Evolutionary conservation across 2,797 vertebrate species (phyloP).

Genomic region (Sebastes diploproa): DNA sequence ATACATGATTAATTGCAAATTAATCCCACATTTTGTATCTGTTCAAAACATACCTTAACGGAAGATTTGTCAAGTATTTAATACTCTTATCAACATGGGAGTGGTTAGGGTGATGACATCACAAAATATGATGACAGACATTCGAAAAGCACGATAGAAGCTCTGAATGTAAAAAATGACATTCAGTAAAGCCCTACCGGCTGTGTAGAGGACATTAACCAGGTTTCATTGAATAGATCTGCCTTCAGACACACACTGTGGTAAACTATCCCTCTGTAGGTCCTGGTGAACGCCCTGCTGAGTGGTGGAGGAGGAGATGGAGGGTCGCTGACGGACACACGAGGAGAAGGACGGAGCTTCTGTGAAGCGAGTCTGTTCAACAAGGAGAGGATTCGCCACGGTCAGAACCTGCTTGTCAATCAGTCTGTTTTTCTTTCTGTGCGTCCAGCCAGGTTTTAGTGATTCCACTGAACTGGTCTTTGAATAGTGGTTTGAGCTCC

Average conservation of each 20-base stretch:
- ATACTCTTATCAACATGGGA: no score
- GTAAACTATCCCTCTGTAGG: conserved; percentile 37
- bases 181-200: not conserved
- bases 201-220: not conserved
- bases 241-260: not conserved
- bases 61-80: no score
- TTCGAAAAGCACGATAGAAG: no score
- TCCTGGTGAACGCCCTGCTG: conserved; percentile 88
- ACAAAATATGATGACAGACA: no score
- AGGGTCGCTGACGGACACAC: conserved; percentile 45
- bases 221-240: not conserved
- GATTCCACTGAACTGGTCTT: not conserved
- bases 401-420: conserved; percentile 64
- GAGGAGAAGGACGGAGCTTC: conserved; percentile 82
- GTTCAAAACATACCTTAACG: no score
- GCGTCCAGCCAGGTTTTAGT: not conserved
- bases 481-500: not conserved
- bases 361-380: conserved; percentile 92
- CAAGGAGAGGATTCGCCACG: conserved; percentile 85
- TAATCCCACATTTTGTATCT: no score
- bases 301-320: conserved; percentile 82
- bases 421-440: not conserved
- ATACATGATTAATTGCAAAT: no score
- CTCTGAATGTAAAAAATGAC: no score
- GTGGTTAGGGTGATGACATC: no score